Evolutionary conservation across 2,113 vertebrate genomes (phyloP).

Genomic region (Spheniscus mendiculus): DNA sequence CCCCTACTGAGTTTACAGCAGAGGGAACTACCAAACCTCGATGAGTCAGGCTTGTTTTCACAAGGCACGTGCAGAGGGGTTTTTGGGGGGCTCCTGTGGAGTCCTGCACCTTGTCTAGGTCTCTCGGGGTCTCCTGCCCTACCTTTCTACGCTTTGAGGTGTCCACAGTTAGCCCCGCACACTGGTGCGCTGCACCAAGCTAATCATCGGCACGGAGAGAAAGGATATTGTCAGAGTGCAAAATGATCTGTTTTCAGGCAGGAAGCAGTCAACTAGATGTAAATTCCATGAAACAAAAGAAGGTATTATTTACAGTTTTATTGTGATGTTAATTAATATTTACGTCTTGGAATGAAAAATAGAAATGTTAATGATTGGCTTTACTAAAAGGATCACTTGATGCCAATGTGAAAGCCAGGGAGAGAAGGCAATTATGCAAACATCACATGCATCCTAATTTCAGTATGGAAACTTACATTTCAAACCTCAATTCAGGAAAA

Average conservation of each 20-base stretch:
- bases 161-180: constrained; percentile 48
- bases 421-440: constrained; percentile 99
- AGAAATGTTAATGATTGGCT: constrained; percentile 81
- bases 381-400: constrained; percentile 90
- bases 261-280: constrained; percentile 81
- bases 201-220: constrained; percentile 65
- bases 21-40: neutral
- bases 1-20: neutral
- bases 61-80: neutral
- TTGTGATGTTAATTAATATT: constrained; percentile 78
- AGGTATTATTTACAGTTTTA: constrained; percentile 74
- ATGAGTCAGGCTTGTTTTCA: neutral
- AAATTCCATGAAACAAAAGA: constrained; percentile 77
- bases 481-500: constrained; percentile 89
- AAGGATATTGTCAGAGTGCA: constrained; percentile 76
- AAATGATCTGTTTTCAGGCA: constrained; percentile 83
- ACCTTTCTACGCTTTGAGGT: constrained; percentile 44
- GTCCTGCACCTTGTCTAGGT: neutral
- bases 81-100: neutral
- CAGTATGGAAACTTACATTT: constrained; percentile 93
- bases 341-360: constrained; percentile 76
- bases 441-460: constrained; percentile 97
- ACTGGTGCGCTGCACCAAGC: constrained; percentile 61
- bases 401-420: constrained; percentile 90
- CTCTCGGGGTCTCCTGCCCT: constrained; percentile 19